Evolutionary conservation across 2,113 vertebrate species (phyloP), one percentile per base, ranked within the genome.

Genomic region (Dasyornis broadbenti): DNA sequence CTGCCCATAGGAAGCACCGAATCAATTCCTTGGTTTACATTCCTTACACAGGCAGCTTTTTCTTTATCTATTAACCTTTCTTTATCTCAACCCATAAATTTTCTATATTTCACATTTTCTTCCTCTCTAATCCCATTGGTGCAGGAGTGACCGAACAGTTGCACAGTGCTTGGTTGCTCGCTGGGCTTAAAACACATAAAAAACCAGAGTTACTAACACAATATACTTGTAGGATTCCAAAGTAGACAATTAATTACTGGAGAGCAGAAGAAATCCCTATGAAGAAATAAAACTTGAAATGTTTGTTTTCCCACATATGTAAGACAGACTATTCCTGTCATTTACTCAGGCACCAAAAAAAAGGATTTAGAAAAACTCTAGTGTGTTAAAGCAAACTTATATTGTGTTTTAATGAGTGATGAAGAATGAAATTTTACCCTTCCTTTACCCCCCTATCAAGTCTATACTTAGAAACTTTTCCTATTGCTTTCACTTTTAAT

Each of bases 401-500:
- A 92, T 61, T 94, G 35, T 93, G 52, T 96, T 80, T 78, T 82
- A 96, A 96, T 95, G 94, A 96, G 80, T 53, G 73, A 96, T 80
- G 94, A 97, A 96, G 78, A 97, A 97, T 89, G 71, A 96, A 98
- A 92, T 68, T 57, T 95, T 89, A 90, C 68, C 70, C 87, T 90
- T 97, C 71, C 53, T 91, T 92, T 91, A 78, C 30, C 30, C 42
- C 57, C 95, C 82, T 89, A 88, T 96, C 79, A 96, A 95, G 66
- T 72, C 54, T 94, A 66, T 91, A 82, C 87, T 97, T 95, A 37
- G 91, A 95, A 97, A 94, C 81, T 92, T 89, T 90, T 66, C 78
- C 70, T 71, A 81, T 96, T 97, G 89, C 84, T 97, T 76, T 94
- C 72, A 65, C 59, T 95, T 96, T 97, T 97, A 93, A 98, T 96